Evolutionary conservation across 2,888 invertebrate genomes (phyloP), one percentile per base, ranked within the genome.

Genomic region (Mechanitis messenoides): DNA sequence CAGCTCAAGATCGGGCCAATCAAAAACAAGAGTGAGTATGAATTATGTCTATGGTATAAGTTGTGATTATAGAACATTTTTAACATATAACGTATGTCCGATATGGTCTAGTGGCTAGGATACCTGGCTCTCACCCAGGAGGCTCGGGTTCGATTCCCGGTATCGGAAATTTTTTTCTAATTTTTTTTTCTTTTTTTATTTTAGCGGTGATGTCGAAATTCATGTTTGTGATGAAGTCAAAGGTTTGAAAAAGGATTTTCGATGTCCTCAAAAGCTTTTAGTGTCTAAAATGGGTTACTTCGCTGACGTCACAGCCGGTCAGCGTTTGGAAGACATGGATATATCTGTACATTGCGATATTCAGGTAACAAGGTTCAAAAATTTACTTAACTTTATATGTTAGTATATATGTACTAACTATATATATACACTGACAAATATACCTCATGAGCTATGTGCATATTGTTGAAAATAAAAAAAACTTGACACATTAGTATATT

Each of bases 281-380:
- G 93, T 97, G 0, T 93, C 94, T 59, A 97, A 98, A 87, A 98
- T 98, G 97, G 96, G 96, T 11, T 98, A 98, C 78, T 98, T 98
- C 83, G 96, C 96, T 9, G 95, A 96, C 76, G 95, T 97, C 3
- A 96, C 96, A 0, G 93, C 94, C 20, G 96, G 93, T 0, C 96
- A 96, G 78, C 92, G 93, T 62, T 83, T 96, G 6, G 95, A 95
- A 76, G 97, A 98, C 74, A 97, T 98, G 93, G 98, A 98, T 76
- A 98, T 98, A 70, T 97, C 97, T 0, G 98, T 98, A 0, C 98
- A 98, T 79, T 98, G 98, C 79, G 98, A 98, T 84, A 95, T 98
- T 62, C 94, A 95, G 77, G 97, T 50, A 42, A 9, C 9, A 42
- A 9, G 42, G 6, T 9, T 9, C 1, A 7, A 9, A 42, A 9